Evolutionary conservation across 2,888 invertebrate species (phyloP), one percentile per base, ranked within the genome.

Genomic region (Athalia circularis): DNA sequence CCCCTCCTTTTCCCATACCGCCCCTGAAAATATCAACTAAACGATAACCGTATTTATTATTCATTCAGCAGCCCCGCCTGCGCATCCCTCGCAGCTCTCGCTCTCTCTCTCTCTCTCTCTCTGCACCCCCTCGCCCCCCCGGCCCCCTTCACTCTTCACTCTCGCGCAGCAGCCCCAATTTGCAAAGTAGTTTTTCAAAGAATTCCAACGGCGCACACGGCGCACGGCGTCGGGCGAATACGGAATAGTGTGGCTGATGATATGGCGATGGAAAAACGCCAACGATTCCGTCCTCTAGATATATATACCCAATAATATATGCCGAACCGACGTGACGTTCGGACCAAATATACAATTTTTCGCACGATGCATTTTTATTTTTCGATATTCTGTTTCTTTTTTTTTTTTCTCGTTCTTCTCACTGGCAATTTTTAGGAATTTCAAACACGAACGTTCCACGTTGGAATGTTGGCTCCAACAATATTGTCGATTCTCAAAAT

Each of bases 1-100:
- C 77, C 13, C 48, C 57, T 62, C 45, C 68, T n/a, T n/a, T n/a
- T n/a, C 67, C 54, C 68, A 90, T 89, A 90, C 90, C 90, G 90
- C 91, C 91, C 91, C 91, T 91, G 91, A 91, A 92, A 92, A 92
- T 92, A 92, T 92, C 92, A 92, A 92, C 92, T 92, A 92, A 92
- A 92, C 92, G 92, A 92, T 92, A 92, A 92, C 92, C 91, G 88
- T 91, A 92, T 92, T 92, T 92, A 92, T 92, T 92, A 92, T 92
- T 92, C 92, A 92, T 92, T 91, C 91, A 91, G 90, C 90, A 86
- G 89, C 90, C 90, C 81, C 85, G 85, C 85, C 86, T 83, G 75
- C 87, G 83, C 81, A 83, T 81, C 83, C 64, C 29, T 29, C 29
- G 2, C n/a, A n/a, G n/a, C 78, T 59, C 65, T 77, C 85, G n/a